phyloP scores from a whole-genome alignment of 2,888 invertebrate species.

The Meta bourneti region DNA sequence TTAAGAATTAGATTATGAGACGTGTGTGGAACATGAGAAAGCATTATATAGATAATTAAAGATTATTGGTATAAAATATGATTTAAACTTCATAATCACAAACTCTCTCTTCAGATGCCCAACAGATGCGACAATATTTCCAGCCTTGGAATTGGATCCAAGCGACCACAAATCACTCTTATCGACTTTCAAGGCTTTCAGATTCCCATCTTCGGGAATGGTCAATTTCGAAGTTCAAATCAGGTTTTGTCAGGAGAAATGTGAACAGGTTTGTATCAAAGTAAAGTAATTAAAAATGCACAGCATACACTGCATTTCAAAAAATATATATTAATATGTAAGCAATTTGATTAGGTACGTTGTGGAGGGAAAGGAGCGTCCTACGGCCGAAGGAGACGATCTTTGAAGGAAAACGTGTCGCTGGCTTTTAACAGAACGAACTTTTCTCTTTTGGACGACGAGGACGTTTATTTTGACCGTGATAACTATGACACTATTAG shows the following conservation, averaged over 20 bases:
- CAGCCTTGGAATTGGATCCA: slow-evolving; percentile 81
- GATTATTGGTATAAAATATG: too few relatives aligned
- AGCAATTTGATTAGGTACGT: slow-evolving; percentile 54
- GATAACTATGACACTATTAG: slow-evolving; percentile 62
- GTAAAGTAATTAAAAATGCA: not conserved
- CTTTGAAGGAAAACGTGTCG: not conserved
- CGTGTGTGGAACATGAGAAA: too few relatives aligned
- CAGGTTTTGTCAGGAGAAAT: slow-evolving; percentile 82
- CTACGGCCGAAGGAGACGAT: slow-evolving; percentile 62
- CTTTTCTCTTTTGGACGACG: slow-evolving; percentile 63
- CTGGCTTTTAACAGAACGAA: slow-evolving; percentile 17
- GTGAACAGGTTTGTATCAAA: slow-evolving; percentile 81
- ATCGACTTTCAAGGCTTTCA: slow-evolving; percentile 82
- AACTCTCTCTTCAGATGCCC: slow-evolving; percentile 80
- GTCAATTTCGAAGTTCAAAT: slow-evolving; percentile 82
- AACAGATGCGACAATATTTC: slow-evolving; percentile 81
- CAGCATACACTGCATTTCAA: too few relatives aligned
- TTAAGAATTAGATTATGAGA: too few relatives aligned
- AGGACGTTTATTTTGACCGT: slow-evolving; percentile 72
- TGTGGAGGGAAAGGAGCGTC: slow-evolving; percentile 71
- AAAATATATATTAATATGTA: too few relatives aligned
- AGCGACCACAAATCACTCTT: slow-evolving; percentile 80
- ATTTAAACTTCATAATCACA: too few relatives aligned
- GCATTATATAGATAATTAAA: too few relatives aligned
- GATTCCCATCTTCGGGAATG: slow-evolving; percentile 82